Evolutionary conservation across 1,140 invertebrate genomes (phyloP), one percentile per base, ranked within the genome.

Genomic region (Ptiloglossa arizonensis): DNA sequence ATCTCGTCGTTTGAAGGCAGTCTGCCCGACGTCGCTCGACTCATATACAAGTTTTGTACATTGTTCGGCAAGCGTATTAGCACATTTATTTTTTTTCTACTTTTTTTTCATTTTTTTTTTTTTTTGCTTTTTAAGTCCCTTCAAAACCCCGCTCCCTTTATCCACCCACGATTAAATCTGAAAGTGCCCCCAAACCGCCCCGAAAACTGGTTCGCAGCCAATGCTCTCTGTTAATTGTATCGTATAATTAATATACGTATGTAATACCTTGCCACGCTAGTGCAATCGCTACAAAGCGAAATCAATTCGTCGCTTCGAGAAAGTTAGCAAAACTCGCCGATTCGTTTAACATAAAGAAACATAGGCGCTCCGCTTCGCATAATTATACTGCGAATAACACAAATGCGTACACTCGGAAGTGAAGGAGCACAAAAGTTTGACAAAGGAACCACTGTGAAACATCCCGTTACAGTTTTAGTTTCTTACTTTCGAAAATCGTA

Each of bases 101-200:
- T n/a, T n/a, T n/a, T n/a, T n/a, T n/a, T n/a, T n/a, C n/a, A n/a
- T n/a, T 68, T 24, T 64, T 13, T 54, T 57, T 64, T 8, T 15
- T 76, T 46, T n/a, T n/a, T n/a, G n/a, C n/a, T n/a, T n/a, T n/a
- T n/a, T n/a, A n/a, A 9, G 22, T 87, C 81, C 87, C 87, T 89
- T 90, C 89, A 89, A 84, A 88, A 90, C 88, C 87, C 87, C 88
- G 88, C 87, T 90, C 88, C 81, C 81, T 81, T 60, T 71, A 19
- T 66, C 15, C 62, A 50, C 44, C 17, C 41, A 62, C 13, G 4
- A 54, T 24, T 56, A 35, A 50, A 27, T 29, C 50, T n/a, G 41
- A 38, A 41, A 13, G 27, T 44, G 2, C 8, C 24, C 59, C 27
- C 44, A 17, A 35, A 46, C 35, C 52, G 13, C 15, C n/a, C 41